These are phyloP conservation scores for Daubentonia madagascariensis DNA, from an alignment of 2,113 vertebrate genomes.

Conservation along the genomic window DNA sequence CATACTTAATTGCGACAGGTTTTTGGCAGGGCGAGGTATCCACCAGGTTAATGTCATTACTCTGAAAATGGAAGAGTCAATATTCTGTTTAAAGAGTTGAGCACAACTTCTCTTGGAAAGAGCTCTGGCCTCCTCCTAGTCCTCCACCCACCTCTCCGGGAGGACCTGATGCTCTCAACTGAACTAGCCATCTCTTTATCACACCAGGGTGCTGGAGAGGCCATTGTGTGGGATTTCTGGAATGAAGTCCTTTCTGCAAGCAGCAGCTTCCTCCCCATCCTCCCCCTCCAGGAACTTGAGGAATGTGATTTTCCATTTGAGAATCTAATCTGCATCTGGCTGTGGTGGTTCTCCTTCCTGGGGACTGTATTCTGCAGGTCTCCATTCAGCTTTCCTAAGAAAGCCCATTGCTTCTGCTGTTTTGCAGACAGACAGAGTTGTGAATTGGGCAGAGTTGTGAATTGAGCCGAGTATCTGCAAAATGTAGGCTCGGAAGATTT, in stretches of 20 bases:
- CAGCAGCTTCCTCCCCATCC: background rate
- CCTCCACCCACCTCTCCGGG: slow-evolving; percentile 26
- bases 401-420: background rate
- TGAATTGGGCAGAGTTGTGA: background rate
- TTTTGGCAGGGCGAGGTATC: slow-evolving; percentile 69
- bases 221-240: slow-evolving; percentile 68
- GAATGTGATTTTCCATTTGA: slow-evolving; percentile 40
- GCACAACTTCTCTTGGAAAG: slow-evolving; percentile 23
- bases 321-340: background rate
- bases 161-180: background rate
- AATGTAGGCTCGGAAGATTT: background rate
- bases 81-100: slow-evolving; percentile 46
- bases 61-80: slow-evolving; percentile 52
- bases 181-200: slow-evolving; percentile 62
- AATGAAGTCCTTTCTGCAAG: slow-evolving; percentile 64
- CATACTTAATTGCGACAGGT: slow-evolving; percentile 45
- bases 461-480: background rate
- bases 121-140: background rate
- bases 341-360: background rate
- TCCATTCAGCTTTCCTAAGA: slow-evolving; percentile 39
- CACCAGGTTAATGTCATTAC: slow-evolving; percentile 70
- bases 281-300: background rate
- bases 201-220: slow-evolving; percentile 29
- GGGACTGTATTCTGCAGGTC: background rate
- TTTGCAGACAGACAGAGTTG: background rate